Evolutionary conservation across 1,140 invertebrate species (phyloP).

Genomic region (Ceratina australensis): DNA sequence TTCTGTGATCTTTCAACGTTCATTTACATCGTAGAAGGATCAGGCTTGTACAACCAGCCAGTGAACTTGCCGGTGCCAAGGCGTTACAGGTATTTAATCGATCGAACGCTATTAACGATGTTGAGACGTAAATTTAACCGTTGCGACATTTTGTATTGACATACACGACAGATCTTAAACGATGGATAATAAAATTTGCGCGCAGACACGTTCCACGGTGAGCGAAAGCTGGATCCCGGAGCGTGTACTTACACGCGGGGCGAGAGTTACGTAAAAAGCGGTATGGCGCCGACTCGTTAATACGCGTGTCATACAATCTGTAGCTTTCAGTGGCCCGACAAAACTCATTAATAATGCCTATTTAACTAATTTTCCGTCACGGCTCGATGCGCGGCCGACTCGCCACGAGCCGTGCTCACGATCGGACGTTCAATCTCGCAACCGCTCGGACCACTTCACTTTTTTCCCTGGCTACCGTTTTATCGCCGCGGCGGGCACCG

Average conservation of each 20-base stretch:
- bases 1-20: constrained; percentile 23
- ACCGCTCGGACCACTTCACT: constrained; percentile 23
- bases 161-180: constrained; percentile 16
- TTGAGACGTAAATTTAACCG: constrained; percentile 24
- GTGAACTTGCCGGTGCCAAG: too few relatives aligned
- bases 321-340: constrained; percentile 44
- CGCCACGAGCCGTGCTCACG: constrained; percentile 7
- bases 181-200: constrained; percentile 29
- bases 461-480: constrained; percentile 11
- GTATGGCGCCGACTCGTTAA: constrained; percentile 59
- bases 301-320: constrained; percentile 58
- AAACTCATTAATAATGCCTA: constrained; percentile 63
- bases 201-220: not conserved
- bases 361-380: constrained; percentile 61
- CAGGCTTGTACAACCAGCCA: too few relatives aligned
- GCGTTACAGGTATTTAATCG: too few relatives aligned
- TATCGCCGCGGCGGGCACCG: constrained; percentile 8
- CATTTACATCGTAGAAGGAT: not conserved
- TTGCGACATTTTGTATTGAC: constrained; percentile 40
- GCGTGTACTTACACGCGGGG: not conserved
- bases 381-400: constrained; percentile 36
- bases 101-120: not conserved
- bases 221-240: not conserved
- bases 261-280: constrained; percentile 51
- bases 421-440: constrained; percentile 39